phyloP scores from a whole-genome alignment of 2,888 invertebrate genomes.

The Aphodius sticticus region DNA sequence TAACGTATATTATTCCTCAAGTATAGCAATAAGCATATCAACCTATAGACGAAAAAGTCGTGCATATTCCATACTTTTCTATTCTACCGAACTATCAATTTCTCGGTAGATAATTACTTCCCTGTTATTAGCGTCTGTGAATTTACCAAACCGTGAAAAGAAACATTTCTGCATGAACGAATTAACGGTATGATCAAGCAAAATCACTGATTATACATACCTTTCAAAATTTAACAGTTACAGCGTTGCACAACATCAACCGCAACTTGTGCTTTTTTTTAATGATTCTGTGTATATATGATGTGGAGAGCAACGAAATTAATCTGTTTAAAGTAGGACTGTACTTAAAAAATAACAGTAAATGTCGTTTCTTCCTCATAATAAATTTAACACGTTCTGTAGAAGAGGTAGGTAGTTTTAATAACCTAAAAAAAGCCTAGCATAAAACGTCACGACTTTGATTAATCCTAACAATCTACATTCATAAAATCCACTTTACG shows the following conservation, averaged over 20 bases:
- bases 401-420: not conserved
- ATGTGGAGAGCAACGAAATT: not conserved
- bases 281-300: not conserved
- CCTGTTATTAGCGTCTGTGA: not conserved
- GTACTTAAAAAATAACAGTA: not conserved
- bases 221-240: not conserved
- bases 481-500: not conserved
- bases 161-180: not conserved
- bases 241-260: not conserved
- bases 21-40: not conserved
- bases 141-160: conserved; percentile 4
- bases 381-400: not conserved
- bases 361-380: not conserved
- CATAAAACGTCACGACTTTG: not conserved
- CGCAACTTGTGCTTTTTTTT: not conserved
- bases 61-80: not conserved
- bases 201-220: not conserved
- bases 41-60: not conserved
- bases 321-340: not conserved
- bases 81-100: not conserved
- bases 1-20: not conserved
- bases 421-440: not conserved
- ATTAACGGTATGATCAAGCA: conserved; percentile 4
- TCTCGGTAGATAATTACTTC: not conserved
- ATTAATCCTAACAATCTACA: not conserved